Evolutionary conservation across 2,888 invertebrate species (phyloP).

Genomic region (Drosophila pseudotalamancana): DNA sequence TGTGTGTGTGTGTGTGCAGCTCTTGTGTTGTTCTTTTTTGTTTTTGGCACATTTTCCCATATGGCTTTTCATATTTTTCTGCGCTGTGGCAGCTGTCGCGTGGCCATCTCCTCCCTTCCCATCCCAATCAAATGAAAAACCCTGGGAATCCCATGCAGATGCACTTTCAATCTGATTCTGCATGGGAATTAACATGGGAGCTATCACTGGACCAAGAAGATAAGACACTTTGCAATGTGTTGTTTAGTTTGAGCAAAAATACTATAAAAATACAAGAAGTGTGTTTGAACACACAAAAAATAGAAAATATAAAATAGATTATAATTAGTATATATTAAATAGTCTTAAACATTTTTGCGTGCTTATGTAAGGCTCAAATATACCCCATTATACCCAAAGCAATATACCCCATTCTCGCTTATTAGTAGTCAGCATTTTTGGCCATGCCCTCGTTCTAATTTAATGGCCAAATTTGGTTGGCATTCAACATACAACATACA

Average conservation of each 20-base stretch:
- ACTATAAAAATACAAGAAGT: neutral
- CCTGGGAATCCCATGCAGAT: conserved; percentile 64
- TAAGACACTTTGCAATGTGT: too few species aligned
- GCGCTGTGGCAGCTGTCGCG: conserved; percentile 68
- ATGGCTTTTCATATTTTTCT: conserved; percentile 56
- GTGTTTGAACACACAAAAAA: neutral
- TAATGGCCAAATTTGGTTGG: conserved; percentile 4
- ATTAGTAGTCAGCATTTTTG: neutral
- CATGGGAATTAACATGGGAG: neutral
- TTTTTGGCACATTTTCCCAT: conserved; percentile 74
- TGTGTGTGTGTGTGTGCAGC: conserved; percentile 8
- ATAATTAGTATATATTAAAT: neutral
- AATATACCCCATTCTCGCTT: neutral
- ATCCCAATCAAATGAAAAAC: conserved; percentile 7
- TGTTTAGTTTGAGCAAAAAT: neutral
- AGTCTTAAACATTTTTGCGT: neutral
- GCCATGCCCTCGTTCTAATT: neutral
- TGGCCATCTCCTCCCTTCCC: conserved; percentile 27
- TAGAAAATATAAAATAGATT: neutral
- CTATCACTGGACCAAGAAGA: neutral
- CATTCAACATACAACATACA: neutral
- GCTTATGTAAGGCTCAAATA: too few species aligned
- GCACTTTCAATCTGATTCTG: conserved; percentile 32
- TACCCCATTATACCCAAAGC: too few species aligned
- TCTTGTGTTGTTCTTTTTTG: conserved; percentile 17